Conservation (phyloP, 2,888 invertebrate species). For the Plusia festucae region DNA sequence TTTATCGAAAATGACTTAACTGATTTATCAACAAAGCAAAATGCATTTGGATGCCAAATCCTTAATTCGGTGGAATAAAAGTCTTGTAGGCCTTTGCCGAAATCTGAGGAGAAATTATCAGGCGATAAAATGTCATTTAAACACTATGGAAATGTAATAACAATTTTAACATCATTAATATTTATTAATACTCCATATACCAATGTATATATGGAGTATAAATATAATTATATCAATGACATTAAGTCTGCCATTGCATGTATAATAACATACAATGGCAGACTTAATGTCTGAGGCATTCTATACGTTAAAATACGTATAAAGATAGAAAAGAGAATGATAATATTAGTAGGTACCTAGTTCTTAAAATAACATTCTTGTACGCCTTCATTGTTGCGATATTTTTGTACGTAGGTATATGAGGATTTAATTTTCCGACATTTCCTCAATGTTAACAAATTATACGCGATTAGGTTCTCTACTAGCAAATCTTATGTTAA, state of each 20-base stretch:
- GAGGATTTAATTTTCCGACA: conserved; percentile 21
- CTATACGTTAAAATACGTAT: no score
- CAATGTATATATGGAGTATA: no score
- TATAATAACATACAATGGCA: no score
- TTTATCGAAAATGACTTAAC: no score
- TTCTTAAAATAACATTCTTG: neutral
- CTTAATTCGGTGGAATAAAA: neutral
- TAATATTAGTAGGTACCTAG: no score
- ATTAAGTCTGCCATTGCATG: no score
- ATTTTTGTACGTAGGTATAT: conserved; percentile 8
- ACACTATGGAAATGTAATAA: neutral
- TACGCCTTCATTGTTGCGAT: neutral
- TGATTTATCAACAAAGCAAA: no score
- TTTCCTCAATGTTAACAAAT: conserved; percentile 26
- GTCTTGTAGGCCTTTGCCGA: neutral
- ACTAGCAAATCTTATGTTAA: conserved; percentile 39
- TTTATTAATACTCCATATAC: no score
- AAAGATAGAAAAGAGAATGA: no score
- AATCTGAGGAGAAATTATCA: neutral
- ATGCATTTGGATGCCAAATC: neutral
- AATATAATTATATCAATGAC: no score
- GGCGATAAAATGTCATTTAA: neutral
- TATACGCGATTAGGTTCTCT: conserved; percentile 23
- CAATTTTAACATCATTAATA: neutral
- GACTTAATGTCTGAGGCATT: no score